Percentiles rank a stretch among this genome's conserved stretches.
phyloP scores from a whole-genome alignment of 2,113 vertebrate species.

The Pluvianellus socialis region DNA sequence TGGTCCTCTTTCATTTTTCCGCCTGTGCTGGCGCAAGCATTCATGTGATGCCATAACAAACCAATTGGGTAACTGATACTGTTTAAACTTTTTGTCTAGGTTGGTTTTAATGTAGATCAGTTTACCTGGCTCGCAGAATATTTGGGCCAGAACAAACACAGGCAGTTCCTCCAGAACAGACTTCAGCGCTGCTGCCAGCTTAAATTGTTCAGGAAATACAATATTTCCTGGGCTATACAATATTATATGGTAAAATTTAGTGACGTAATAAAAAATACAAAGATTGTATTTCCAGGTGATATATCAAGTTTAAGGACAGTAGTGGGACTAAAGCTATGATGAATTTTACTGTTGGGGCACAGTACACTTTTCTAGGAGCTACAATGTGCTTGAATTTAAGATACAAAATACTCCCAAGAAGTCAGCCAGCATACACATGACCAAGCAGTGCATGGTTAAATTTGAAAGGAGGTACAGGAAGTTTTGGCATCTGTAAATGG shows the following conservation, averaged over 20 bases:
- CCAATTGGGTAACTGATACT: background rate
- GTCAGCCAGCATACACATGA: background rate
- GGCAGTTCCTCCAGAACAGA: background rate
- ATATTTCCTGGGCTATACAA: background rate
- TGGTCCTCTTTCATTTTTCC: background rate
- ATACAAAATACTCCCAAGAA: background rate
- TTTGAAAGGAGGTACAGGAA: background rate
- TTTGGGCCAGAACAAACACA: background rate
- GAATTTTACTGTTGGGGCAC: background rate
- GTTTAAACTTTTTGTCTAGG: background rate
- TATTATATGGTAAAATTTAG: background rate
- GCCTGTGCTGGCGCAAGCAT: background rate
- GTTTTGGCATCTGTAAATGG: background rate
- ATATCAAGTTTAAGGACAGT: background rate
- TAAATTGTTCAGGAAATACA: background rate
- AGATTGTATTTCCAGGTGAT: background rate
- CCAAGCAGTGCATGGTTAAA: background rate
- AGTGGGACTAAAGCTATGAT: background rate
- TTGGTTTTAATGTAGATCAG: rapidly evolving
- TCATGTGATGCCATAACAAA: background rate
- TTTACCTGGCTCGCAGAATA: background rate
- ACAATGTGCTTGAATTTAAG: background rate
- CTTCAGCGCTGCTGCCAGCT: background rate
- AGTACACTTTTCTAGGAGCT: background rate
- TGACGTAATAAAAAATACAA: background rate